Percentiles rank a stretch among this genome's conserved stretches.
These are phyloP conservation scores for Hypsibius dujardini DNA, from an alignment of 1,140 invertebrate species.

Conservation along the genomic window DNA sequence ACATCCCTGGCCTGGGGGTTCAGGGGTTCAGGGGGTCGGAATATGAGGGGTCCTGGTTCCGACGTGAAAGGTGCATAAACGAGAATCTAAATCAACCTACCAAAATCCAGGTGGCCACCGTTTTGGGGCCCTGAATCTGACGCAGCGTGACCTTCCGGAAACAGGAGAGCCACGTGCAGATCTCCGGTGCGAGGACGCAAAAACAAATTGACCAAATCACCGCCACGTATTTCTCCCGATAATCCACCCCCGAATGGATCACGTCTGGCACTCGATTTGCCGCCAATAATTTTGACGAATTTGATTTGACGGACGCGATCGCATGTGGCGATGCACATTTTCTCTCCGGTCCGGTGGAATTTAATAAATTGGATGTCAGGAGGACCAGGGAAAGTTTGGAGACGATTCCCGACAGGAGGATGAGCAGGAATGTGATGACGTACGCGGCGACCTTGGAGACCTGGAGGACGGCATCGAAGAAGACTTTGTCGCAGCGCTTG, in stretches of 20 bases:
- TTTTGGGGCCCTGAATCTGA: neutral
- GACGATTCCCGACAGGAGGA: neutral
- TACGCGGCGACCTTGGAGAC: constrained; percentile 7
- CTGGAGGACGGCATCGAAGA: constrained; percentile 12
- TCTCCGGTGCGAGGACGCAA: constrained; percentile 2
- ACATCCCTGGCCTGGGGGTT: too few species aligned
- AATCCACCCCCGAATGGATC: neutral
- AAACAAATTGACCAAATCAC: constrained; percentile 13
- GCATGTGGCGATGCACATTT: too few species aligned
- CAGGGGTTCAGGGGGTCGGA: too few species aligned
- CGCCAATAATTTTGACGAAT: too few species aligned
- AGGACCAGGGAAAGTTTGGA: neutral
- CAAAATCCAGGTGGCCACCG: neutral
- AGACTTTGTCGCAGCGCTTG: constrained; percentile 9
- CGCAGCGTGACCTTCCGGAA: constrained; percentile 5
- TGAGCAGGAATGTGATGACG: constrained; percentile 1
- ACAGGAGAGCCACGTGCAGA: neutral
- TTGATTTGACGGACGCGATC: too few species aligned
- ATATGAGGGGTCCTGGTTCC: too few species aligned
- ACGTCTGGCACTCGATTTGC: too few species aligned
- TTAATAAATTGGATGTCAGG: neutral
- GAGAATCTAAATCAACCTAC: neutral
- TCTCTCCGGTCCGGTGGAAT: too few species aligned
- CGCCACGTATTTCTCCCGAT: neutral
- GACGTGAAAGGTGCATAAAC: too few species aligned